These are phyloP conservation scores for Pegoplata infirma DNA, from an alignment of 2,888 invertebrate genomes.

Conservation along the genomic window DNA sequence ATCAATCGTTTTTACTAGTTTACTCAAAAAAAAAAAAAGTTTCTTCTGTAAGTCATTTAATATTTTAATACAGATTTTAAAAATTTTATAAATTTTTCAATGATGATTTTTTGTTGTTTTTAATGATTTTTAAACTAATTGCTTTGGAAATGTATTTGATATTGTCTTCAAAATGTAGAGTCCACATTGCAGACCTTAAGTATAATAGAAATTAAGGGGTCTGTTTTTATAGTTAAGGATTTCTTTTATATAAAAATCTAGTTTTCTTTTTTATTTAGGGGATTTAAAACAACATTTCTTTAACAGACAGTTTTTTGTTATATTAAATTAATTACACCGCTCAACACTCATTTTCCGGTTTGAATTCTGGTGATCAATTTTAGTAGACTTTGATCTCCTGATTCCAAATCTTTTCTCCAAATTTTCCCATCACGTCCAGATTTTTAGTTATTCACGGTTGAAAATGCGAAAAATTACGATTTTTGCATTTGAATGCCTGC, in stretches of 20 bases:
- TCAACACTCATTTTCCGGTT: too few relatives aligned
- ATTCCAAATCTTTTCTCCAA: too few relatives aligned
- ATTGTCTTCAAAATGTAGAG: neutral
- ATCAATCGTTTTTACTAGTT: too few relatives aligned
- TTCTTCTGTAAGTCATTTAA: neutral
- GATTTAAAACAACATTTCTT: neutral
- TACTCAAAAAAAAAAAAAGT: neutral
- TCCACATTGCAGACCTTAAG: too few relatives aligned
- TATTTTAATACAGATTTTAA: conserved; percentile 37
- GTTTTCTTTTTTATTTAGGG: neutral
- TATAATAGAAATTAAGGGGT: neutral
- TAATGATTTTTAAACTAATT: too few relatives aligned
- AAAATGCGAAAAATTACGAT: too few relatives aligned
- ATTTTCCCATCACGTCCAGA: too few relatives aligned
- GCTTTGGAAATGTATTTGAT: neutral
- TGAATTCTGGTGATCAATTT: too few relatives aligned
- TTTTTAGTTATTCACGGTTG: too few relatives aligned
- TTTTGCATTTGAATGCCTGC: too few relatives aligned
- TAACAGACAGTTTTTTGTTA: conserved; percentile 13
- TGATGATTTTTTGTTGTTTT: neutral
- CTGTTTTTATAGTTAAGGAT: neutral
- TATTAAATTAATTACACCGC: too few relatives aligned
- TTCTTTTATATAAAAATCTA: neutral
- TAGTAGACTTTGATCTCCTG: too few relatives aligned
- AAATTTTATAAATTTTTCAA: neutral